phyloP scores from a whole-genome alignment of 2,113 vertebrate genomes.

The Euleptes europaea region DNA sequence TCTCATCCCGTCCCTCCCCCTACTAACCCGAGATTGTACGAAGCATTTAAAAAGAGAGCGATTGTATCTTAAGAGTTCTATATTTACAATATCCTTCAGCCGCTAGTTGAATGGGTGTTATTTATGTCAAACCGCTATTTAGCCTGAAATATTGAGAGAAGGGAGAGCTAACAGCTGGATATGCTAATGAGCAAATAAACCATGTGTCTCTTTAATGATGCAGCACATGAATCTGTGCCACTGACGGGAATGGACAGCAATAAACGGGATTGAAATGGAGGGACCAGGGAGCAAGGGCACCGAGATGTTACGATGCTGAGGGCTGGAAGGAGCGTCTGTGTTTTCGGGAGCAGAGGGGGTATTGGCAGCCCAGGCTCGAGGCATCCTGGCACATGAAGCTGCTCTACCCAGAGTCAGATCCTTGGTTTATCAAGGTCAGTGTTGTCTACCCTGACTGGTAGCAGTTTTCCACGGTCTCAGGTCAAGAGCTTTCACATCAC shows the following conservation, averaged over 20 bases:
- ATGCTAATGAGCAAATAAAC: conserved; percentile 75
- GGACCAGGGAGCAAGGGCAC: conserved; percentile 66
- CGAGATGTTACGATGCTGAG: conserved; percentile 58
- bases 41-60: conserved; percentile 40
- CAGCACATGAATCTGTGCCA: conserved; percentile 64
- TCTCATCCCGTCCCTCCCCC: background rate
- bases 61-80: conserved; percentile 48
- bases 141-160: conserved; percentile 69
- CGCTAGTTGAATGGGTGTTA: conserved; percentile 60
- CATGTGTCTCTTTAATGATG: conserved; percentile 69
- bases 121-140: conserved; percentile 71
- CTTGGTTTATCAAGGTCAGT: too few species aligned
- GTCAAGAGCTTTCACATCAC: too few species aligned
- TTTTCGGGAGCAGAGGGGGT: accelerated
- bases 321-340: background rate
- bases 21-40: conserved; percentile 48
- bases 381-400: background rate
- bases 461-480: too few species aligned
- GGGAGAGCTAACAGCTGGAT: conserved; percentile 69
- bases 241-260: conserved; percentile 7
- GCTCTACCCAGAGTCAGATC: too few species aligned
- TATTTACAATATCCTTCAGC: conserved; percentile 66
- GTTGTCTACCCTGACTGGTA: too few species aligned
- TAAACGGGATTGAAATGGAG: conserved; percentile 49
- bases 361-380: background rate